Evolutionary conservation across 2,888 invertebrate species (phyloP).

Genomic region (Monopis laevigella): DNA sequence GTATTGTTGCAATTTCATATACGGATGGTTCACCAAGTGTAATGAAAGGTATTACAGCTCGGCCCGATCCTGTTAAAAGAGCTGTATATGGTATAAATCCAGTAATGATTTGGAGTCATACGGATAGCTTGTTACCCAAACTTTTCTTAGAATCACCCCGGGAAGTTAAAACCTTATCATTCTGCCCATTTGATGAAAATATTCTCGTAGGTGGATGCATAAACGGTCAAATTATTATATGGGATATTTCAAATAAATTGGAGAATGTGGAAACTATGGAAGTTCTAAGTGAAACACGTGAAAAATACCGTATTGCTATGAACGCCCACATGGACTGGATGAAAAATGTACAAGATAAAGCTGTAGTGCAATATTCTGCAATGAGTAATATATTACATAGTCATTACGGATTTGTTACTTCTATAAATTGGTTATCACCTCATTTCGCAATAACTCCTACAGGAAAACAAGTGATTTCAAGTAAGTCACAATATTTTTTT

Average conservation of each 20-base stretch:
- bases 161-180: constrained; percentile 71
- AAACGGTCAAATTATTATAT: constrained; percentile 77
- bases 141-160: constrained; percentile 73
- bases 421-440: constrained; percentile 75
- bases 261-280: constrained; percentile 70
- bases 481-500: constrained; percentile 68
- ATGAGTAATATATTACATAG: constrained; percentile 70
- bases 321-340: constrained; percentile 75
- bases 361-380: constrained; percentile 67
- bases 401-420: constrained; percentile 71
- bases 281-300: constrained; percentile 69
- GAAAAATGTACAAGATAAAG: constrained; percentile 67
- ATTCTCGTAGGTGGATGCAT: constrained; percentile 75
- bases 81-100: constrained; percentile 71
- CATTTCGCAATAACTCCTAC: constrained; percentile 66
- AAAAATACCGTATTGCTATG: constrained; percentile 69
- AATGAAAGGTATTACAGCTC: constrained; percentile 43
- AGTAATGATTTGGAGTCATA: constrained; percentile 79
- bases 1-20: constrained; percentile 74
- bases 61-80: constrained; percentile 57
- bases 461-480: constrained; percentile 57
- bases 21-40: constrained; percentile 63
- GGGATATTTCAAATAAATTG: constrained; percentile 74
- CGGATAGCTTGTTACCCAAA: constrained; percentile 74
- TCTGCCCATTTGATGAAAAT: constrained; percentile 76